Base-by-base conservation (phyloP, 2,797 vertebrate species). In the Myripristis jacobus region DNA sequence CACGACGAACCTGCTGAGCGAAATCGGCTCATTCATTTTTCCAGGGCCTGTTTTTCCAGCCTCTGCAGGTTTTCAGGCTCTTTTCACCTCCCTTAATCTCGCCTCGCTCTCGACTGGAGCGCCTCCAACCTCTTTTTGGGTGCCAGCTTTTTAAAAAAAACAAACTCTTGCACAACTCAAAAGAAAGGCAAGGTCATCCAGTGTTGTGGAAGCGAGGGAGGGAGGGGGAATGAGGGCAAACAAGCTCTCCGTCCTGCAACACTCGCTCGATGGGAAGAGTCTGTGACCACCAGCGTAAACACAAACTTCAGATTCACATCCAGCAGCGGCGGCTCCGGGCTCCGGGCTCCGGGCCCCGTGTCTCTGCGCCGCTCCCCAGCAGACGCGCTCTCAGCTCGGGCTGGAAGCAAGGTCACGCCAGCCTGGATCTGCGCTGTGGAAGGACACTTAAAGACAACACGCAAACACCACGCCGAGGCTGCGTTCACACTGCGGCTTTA, bases 281-380 rank as follows among this genome's bases (percentile, higher is more conserved):
- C 68, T 18, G 66, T 50, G 12, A 63, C 57, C 72, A 64, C 76
- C 75, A 73, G 79, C 50, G 31, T 76, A 67, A 81, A 84, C 79
- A 79, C 68, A 81, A 16, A 24, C 34, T 36, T 2, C 1, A 36
- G 11, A 31, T 31, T 8, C 2, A 46, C 48, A 47, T 52, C 56
- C 34, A 18, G 4, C 47, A 25, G 65, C 31, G 22, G 43, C 34
- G n/a, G n/a, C 34, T 36, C 6, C 34, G 12, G 34, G 2, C 34
- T 31, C n/a, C n/a, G n/a, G n/a, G n/a, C 34, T 11, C 34, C 34
- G 8, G 34, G 34, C 34, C 12, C 34, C 34, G n/a, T n/a, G n/a
- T 11, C 8, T 36, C 34, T 10, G 34, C 27, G 25, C 18, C 6
- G 46, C 24, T 63, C 66, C 57, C 62, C 57, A 21, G 48, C 48